phyloP scores from a whole-genome alignment of 1,140 invertebrate species.

The Batillaria attramentaria region DNA sequence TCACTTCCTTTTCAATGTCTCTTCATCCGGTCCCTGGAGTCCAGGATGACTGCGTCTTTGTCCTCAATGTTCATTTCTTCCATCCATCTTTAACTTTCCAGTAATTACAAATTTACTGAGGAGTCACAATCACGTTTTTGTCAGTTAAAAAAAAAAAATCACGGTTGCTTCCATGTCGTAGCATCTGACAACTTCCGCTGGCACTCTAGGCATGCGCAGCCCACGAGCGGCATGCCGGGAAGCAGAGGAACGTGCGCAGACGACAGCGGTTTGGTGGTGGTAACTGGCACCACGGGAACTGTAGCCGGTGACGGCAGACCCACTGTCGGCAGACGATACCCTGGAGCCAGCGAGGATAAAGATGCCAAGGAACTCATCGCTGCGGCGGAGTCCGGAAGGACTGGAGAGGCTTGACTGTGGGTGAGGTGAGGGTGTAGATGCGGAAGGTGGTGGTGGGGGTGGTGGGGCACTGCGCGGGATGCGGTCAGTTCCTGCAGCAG shows the following conservation, averaged over 20 bases:
- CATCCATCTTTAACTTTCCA: too few relatives aligned
- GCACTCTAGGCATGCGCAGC: slow-evolving; percentile 18
- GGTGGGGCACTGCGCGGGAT: neutral
- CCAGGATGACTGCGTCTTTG: too few relatives aligned
- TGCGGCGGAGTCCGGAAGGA: neutral
- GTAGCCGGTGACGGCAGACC: neutral
- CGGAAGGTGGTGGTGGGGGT: slow-evolving; percentile 9
- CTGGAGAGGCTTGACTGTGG: neutral
- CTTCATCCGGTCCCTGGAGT: too few relatives aligned
- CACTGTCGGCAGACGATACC: slow-evolving; percentile 4
- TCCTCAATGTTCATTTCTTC: too few relatives aligned
- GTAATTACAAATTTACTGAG: too few relatives aligned
- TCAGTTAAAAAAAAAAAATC: neutral
- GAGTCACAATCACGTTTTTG: neutral
- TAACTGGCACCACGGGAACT: neutral
- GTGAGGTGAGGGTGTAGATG: slow-evolving; percentile 2
- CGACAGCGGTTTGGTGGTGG: neutral
- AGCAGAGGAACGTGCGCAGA: slow-evolving; percentile 60
- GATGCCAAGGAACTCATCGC: slow-evolving; percentile 7
- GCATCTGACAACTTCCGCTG: slow-evolving; percentile 16
- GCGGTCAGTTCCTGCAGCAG: slow-evolving; percentile 46
- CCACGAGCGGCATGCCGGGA: slow-evolving; percentile 21
- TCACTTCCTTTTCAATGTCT: too few relatives aligned
- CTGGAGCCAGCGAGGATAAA: neutral
- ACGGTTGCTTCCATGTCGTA: neutral